A percentile compares a stretch with the other conserved stretches of the same genome.
Conservation (phyloP, 2,888 invertebrate species). For the Euspilapteryx auroguttella region DNA sequence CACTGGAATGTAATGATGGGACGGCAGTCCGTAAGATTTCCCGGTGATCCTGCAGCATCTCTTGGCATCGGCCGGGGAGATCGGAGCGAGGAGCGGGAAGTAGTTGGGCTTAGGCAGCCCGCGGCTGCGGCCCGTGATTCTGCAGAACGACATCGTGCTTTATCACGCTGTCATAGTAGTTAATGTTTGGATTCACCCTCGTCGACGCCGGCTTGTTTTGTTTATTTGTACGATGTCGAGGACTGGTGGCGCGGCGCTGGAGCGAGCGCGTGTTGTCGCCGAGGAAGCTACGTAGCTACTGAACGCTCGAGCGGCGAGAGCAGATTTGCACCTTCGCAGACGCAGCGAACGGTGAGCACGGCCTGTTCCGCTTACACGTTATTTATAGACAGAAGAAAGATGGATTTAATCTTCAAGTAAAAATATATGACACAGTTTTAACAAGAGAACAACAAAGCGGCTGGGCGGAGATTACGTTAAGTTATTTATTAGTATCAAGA, state of each 20-base stretch:
- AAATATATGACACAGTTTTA: slow-evolving; percentile 47
- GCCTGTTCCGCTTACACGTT: slow-evolving; percentile 53
- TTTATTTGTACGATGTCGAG: slow-evolving; percentile 15
- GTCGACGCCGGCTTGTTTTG: slow-evolving; percentile 9
- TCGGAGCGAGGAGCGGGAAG: slow-evolving; percentile 77
- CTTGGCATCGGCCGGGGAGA: slow-evolving; percentile 81
- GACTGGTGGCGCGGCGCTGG: slow-evolving; percentile 9
- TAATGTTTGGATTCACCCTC: slow-evolving; percentile 28
- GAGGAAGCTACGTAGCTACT: slow-evolving; percentile 34
- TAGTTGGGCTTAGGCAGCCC: slow-evolving; percentile 82
- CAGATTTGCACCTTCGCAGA: slow-evolving; percentile 39
- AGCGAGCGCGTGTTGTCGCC: slow-evolving; percentile 3
- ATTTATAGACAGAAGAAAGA: slow-evolving; percentile 54
- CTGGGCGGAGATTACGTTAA: neutral
- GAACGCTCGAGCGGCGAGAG: slow-evolving; percentile 17
- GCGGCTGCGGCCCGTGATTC: slow-evolving; percentile 79
- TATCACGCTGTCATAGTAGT: slow-evolving; percentile 30
- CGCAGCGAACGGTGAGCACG: slow-evolving; percentile 44
- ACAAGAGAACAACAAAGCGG: slow-evolving; percentile 20
- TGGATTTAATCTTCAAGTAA: slow-evolving; percentile 37
- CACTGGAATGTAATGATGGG: slow-evolving; percentile 80
- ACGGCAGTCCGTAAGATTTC: slow-evolving; percentile 72
- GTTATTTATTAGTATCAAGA: slow-evolving; percentile 3
- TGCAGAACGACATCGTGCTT: slow-evolving; percentile 70
- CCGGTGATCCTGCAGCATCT: slow-evolving; percentile 79